Evolutionary conservation across 2,888 invertebrate species (phyloP).

Genomic region (Apamea crenata): DNA sequence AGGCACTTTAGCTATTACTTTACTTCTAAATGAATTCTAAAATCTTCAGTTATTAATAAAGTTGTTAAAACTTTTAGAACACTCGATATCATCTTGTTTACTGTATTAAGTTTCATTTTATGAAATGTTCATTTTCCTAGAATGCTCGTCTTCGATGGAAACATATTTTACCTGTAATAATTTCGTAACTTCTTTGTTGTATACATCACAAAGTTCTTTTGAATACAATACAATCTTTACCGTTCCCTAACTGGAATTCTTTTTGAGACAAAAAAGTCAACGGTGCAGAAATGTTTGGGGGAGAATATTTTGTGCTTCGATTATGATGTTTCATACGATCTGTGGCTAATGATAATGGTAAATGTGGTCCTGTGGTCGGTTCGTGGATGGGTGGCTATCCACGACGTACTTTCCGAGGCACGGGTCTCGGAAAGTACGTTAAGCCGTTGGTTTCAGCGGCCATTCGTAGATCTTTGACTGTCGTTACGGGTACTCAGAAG

Average conservation of each 20-base stretch:
- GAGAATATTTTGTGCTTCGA: conserved; percentile 53
- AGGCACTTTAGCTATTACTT: conserved; percentile 38
- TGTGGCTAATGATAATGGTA: not conserved
- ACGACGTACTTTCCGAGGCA: too few relatives aligned
- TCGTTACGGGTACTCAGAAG: not conserved
- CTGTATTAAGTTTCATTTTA: conserved; percentile 29
- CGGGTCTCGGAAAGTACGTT: too few relatives aligned
- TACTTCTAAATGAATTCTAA: conserved; percentile 35
- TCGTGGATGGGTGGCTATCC: not conserved
- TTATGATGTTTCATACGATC: conserved; percentile 50
- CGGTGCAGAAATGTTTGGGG: conserved; percentile 62
- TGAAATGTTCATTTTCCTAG: conserved; percentile 7
- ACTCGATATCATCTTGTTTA: conserved; percentile 41
- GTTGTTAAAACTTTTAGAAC: conserved; percentile 43
- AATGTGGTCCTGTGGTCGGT: not conserved
- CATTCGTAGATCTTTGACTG: not conserved
- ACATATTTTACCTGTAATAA: conserved; percentile 27
- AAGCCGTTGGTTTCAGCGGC: too few relatives aligned
- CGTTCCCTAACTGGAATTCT: conserved; percentile 54
- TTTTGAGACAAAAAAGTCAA: conserved; percentile 58
- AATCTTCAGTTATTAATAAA: conserved; percentile 52
- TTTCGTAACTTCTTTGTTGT: conserved; percentile 61
- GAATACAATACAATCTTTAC: conserved; percentile 63
- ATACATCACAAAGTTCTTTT: conserved; percentile 57
- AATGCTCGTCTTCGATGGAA: conserved; percentile 6